phyloP scores from a whole-genome alignment of 23 tunicate species.

The Styela plicata region DNA sequence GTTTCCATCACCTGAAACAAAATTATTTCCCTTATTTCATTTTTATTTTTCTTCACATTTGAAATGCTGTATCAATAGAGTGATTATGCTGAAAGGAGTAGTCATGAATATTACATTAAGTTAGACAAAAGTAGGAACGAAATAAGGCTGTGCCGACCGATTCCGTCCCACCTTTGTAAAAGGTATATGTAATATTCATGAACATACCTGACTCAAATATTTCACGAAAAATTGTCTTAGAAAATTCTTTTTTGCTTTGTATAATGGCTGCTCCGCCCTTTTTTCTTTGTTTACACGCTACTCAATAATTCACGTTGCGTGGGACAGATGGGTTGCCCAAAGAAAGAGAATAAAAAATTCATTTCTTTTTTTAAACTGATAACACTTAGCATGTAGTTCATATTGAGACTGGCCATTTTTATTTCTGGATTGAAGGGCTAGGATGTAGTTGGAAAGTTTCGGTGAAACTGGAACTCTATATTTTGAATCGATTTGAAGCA shows the following conservation, averaged over 20 bases:
- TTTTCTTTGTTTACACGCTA: slow-evolving; percentile 30
- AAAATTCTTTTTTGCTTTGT: background rate
- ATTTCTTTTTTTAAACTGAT: background rate
- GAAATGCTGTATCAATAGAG: slow-evolving; percentile 8
- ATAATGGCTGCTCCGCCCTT: background rate
- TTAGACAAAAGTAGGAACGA: background rate
- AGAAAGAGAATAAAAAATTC: background rate
- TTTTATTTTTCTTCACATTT: background rate
- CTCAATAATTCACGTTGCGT: slow-evolving; percentile 12
- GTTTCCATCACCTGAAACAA: background rate
- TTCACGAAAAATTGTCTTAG: background rate
- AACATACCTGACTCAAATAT: slow-evolving; percentile 14
- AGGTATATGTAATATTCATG: slow-evolving; percentile 29
- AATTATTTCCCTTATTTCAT: background rate
- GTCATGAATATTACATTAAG: background rate
- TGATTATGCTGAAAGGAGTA: slow-evolving; percentile 11
- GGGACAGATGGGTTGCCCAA: slow-evolving; percentile 5
- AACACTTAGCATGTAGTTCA: too few relatives aligned
- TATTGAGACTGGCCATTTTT: too few relatives aligned
- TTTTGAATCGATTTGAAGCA: too few relatives aligned
- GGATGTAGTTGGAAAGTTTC: too few relatives aligned
- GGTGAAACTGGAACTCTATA: too few relatives aligned
- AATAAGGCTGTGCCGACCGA: background rate
- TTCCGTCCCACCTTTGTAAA: slow-evolving; percentile 1
- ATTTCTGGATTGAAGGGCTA: too few relatives aligned